Conservation (phyloP, 2,113 vertebrate species). For the Petroica traversi region DNA sequence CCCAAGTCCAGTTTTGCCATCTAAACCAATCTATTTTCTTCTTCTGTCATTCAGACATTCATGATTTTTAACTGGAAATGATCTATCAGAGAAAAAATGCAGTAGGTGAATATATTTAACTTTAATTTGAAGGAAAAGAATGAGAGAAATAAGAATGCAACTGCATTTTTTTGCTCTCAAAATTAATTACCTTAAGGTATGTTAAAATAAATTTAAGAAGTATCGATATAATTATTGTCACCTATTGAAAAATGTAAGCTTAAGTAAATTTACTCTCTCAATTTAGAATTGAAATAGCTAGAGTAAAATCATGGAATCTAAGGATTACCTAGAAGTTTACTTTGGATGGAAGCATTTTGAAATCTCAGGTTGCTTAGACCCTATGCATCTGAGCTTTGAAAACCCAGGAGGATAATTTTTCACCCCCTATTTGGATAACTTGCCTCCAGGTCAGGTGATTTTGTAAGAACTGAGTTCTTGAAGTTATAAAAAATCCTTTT, state of each 20-base stretch:
- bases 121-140: not conserved
- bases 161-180: not conserved
- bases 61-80: not conserved
- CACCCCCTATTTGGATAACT: not conserved
- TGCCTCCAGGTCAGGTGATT: not conserved
- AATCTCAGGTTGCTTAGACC: not conserved
- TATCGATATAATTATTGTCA: not conserved
- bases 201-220: not conserved
- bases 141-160: not conserved
- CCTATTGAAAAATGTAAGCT: not conserved
- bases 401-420: not conserved
- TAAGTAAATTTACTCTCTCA: not conserved
- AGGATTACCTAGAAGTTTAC: not conserved
- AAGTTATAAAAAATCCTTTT: not conserved
- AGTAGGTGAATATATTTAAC: not conserved
- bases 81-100: not conserved
- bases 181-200: not conserved
- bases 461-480: not conserved
- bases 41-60: not conserved
- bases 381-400: not conserved
- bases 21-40: not conserved
- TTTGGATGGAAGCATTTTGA: not conserved
- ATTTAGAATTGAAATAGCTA: not conserved
- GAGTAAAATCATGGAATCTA: not conserved
- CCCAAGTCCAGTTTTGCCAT: not conserved